Conservation (phyloP, 2,888 invertebrate genomes). For the Drosophila parthenogenetica region DNA sequence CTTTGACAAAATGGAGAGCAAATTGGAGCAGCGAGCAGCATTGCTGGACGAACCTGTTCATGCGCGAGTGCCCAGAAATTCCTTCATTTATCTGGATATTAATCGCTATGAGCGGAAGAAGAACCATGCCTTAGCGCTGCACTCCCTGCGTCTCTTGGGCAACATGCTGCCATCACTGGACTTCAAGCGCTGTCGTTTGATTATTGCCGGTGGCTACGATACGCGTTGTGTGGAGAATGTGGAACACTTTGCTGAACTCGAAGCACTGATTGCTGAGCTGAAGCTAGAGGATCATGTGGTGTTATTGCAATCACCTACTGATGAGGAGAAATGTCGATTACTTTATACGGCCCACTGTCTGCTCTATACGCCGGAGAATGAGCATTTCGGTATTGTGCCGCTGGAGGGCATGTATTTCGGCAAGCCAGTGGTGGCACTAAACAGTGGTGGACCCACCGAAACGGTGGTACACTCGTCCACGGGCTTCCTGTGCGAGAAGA, state of each 20-base stretch:
- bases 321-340: constrained; percentile 92
- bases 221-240: constrained; percentile 94
- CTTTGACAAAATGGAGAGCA: constrained; percentile 87
- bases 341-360: constrained; percentile 92
- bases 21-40: constrained; percentile 83
- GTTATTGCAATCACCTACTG: constrained; percentile 94
- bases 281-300: constrained; percentile 90
- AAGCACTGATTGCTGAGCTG: constrained; percentile 88
- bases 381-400: constrained; percentile 99
- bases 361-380: constrained; percentile 97
- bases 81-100: constrained; percentile 94
- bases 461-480: constrained; percentile 92
- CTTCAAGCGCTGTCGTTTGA: constrained; percentile 91
- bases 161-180: constrained; percentile 86
- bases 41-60: constrained; percentile 70
- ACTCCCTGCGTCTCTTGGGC: constrained; percentile 90
- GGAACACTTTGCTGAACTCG: constrained; percentile 92
- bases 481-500: constrained; percentile 92
- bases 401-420: constrained; percentile 98
- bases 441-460: constrained; percentile 98
- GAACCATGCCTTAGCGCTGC: constrained; percentile 93
- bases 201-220: constrained; percentile 99
- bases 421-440: constrained; percentile 97
- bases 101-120: constrained; percentile 99
- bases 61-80: constrained; percentile 86